phyloP scores from a whole-genome alignment of 2,888 invertebrate species.

The Limnephilus lunatus region DNA sequence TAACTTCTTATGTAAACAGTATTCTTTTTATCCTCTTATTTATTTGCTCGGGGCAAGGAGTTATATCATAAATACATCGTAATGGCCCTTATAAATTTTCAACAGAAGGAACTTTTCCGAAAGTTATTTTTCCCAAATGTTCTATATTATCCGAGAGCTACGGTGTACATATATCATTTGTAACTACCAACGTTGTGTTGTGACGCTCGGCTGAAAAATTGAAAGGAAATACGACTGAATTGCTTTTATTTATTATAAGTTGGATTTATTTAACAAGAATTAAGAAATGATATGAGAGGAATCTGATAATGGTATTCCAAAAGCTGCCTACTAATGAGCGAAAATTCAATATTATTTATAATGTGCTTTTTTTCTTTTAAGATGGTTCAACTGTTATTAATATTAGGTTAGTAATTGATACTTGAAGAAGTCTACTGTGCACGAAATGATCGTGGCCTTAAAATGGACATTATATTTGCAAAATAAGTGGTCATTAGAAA shows the following conservation, averaged over 20 bases:
- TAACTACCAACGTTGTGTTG: constrained; percentile 16
- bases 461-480: background rate
- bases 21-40: constrained; percentile 39
- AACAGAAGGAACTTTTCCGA: constrained; percentile 43
- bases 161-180: background rate
- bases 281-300: background rate
- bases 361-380: background rate
- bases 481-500: background rate
- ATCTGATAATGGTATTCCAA: background rate
- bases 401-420: background rate
- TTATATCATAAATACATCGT: constrained; percentile 42
- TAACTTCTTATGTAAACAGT: constrained; percentile 38
- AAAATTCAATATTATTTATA: background rate
- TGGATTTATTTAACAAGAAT: background rate
- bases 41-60: constrained; percentile 44
- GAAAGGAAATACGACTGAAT: constrained; percentile 21
- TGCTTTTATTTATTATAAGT: constrained; percentile 2
- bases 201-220: constrained; percentile 44
- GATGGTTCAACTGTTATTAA: background rate
- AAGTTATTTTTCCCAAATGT: constrained; percentile 38
- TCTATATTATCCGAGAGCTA: background rate
- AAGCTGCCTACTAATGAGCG: background rate
- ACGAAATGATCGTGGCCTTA: background rate
- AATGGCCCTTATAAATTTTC: constrained; percentile 41
- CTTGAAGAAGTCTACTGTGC: background rate